These are phyloP conservation scores for Florisuga fusca DNA, from an alignment of 2,797 vertebrate species.

Conservation along the genomic window DNA sequence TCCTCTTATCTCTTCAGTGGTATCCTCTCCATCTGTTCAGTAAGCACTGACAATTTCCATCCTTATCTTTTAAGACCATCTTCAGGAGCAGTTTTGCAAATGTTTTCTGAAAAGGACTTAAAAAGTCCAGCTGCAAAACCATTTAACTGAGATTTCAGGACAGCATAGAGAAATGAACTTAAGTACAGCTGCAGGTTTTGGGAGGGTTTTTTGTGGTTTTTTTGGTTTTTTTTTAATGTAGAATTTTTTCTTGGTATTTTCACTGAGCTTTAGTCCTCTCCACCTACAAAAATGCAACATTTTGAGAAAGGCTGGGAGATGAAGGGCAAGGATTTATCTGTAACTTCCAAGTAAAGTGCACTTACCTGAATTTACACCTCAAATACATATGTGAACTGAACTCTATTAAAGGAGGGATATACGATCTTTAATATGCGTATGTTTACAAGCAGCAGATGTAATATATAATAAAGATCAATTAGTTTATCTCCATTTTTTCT, in stretches of 20 bases:
- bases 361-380: neutral
- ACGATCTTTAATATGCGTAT: neutral
- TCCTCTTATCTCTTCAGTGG: conserved; percentile 29
- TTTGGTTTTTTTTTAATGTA: neutral
- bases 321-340: neutral
- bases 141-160: neutral
- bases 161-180: neutral
- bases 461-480: neutral
- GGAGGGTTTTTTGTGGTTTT: neutral
- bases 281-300: neutral
- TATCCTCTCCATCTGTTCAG: conserved; percentile 54
- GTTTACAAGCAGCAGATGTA: neutral
- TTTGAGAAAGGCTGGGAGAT: neutral
- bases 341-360: neutral
- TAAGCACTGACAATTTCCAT: conserved; percentile 31
- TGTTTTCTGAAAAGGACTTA: conserved; percentile 31
- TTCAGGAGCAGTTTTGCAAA: conserved; percentile 52
- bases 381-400: neutral
- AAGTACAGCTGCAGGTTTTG: neutral
- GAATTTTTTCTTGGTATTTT: neutral
- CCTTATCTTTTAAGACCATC: conserved; percentile 50
- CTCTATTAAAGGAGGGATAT: neutral
- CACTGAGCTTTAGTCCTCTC: neutral
- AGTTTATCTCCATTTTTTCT: neutral
- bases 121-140: conserved; percentile 4